These are phyloP conservation scores for Entomobrya multifasciata DNA, from an alignment of 2,888 invertebrate species.

Conservation along the genomic window DNA sequence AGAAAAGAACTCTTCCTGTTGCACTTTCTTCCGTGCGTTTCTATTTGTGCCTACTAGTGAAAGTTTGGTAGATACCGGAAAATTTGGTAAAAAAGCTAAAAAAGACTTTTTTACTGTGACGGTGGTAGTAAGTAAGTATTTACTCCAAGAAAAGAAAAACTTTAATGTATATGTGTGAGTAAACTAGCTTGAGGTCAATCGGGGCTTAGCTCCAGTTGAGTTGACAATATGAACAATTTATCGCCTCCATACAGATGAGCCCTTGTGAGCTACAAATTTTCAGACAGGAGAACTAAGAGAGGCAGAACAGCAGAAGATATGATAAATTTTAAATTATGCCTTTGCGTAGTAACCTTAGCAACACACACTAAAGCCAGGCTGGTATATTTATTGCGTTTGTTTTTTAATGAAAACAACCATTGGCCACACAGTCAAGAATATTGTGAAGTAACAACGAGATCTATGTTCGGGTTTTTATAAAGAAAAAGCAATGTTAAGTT, in stretches of 20 bases:
- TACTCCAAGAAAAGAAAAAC: no score
- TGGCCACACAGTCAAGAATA: no score
- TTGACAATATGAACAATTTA: slow-evolving; percentile 64
- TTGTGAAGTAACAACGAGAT: no score
- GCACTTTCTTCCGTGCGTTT: no score
- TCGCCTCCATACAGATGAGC: slow-evolving; percentile 58
- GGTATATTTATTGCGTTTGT: no score
- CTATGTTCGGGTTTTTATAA: no score
- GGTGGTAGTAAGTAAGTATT: no score
- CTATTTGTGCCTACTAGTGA: not conserved
- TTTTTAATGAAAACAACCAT: no score
- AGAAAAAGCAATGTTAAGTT: no score
- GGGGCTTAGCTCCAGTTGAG: slow-evolving; percentile 34
- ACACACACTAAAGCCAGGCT: no score
- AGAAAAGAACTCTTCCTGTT: not conserved
- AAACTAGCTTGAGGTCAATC: slow-evolving; percentile 53
- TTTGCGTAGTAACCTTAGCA: slow-evolving; percentile 16
- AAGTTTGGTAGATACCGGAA: slow-evolving; percentile 2
- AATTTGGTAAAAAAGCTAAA: no score
- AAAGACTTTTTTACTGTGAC: no score
- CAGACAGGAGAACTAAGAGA: not conserved
- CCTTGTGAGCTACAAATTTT: slow-evolving; percentile 59
- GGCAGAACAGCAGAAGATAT: slow-evolving; percentile 52
- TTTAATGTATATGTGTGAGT: slow-evolving; percentile 35
- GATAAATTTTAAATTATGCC: slow-evolving; percentile 71